Percentiles rank a stretch among this genome's conserved stretches.
phyloP scores from a whole-genome alignment of 2,888 invertebrate genomes.

The Seira ritae region DNA sequence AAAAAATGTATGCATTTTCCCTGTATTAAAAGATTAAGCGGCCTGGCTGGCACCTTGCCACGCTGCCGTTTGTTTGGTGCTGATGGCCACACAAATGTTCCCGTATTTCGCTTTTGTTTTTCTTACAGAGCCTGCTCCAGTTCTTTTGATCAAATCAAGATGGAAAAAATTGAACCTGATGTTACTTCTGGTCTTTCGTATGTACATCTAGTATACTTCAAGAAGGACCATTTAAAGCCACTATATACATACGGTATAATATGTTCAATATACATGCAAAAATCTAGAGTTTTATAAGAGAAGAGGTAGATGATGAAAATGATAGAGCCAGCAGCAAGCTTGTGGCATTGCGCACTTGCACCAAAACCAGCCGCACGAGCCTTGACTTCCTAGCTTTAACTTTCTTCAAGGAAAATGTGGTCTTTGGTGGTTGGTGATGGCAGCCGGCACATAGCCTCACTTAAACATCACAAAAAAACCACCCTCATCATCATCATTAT shows the following conservation, averaged over 20 bases:
- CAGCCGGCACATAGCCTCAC: not conserved
- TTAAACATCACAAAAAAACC: too few species aligned
- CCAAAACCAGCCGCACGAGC: not conserved
- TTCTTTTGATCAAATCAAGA: not conserved
- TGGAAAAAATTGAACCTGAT: not conserved
- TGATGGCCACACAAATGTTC: not conserved
- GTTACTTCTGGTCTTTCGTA: not conserved
- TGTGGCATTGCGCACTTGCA: not conserved
- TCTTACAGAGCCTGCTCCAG: not conserved
- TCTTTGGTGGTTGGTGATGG: not conserved
- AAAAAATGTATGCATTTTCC: not conserved
- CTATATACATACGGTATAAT: not conserved
- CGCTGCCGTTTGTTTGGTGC: too few species aligned
- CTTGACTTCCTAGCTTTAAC: not conserved
- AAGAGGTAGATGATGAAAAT: too few species aligned
- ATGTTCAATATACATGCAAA: not conserved
- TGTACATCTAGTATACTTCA: too few species aligned
- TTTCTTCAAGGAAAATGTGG: not conserved
- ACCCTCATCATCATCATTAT: not conserved
- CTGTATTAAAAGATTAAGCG: not conserved
- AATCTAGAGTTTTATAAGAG: not conserved
- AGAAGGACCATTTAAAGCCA: not conserved
- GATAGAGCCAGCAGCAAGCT: not conserved
- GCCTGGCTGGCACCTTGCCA: not conserved
- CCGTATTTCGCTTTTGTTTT: not conserved